These are phyloP conservation scores for Sardinella longiceps DNA, from an alignment of 2,797 vertebrate species.

Conservation along the genomic window DNA sequence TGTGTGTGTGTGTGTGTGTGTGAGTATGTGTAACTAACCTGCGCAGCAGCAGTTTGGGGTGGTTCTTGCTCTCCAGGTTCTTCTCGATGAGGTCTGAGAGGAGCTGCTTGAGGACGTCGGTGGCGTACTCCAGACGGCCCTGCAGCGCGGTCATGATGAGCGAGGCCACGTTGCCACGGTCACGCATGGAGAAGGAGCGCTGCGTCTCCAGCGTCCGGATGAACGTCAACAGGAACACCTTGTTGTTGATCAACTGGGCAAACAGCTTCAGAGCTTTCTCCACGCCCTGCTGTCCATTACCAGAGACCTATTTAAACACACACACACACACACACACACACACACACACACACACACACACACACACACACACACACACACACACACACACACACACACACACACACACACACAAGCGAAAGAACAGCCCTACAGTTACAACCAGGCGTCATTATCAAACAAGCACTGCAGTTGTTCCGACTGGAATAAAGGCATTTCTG, in stretches of 20 bases:
- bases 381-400: conserved; percentile 15
- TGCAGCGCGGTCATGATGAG: conserved; percentile 98
- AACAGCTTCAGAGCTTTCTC: conserved; percentile 97
- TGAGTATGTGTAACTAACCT: conserved; percentile 46
- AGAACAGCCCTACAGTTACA: not conserved
- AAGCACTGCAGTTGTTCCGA: not conserved
- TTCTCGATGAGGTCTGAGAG: conserved; percentile 97
- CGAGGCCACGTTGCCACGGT: conserved; percentile 95
- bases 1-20: conserved; percentile 3
- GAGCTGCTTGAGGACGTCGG: conserved; percentile 94
- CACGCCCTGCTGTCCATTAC: conserved; percentile 92
- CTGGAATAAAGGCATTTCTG: not conserved
- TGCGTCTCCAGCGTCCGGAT: conserved; percentile 94
- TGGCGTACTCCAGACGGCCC: conserved; percentile 89
- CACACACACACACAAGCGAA: not conserved
- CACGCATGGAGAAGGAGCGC: conserved; percentile 97
- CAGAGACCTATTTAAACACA: conserved; percentile 81
- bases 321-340: conserved; percentile 29
- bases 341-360: conserved; percentile 26
- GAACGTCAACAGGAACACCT: conserved; percentile 95
- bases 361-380: conserved; percentile 23
- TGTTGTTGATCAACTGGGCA: conserved; percentile 98
- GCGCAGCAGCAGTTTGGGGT: conserved; percentile 92
- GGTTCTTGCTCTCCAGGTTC: conserved; percentile 98
- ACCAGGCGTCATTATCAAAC: not conserved